Evolutionary conservation across 2,113 vertebrate genomes (phyloP), one percentile per base, ranked within the genome.

Genomic region (Zosterops lateralis): DNA sequence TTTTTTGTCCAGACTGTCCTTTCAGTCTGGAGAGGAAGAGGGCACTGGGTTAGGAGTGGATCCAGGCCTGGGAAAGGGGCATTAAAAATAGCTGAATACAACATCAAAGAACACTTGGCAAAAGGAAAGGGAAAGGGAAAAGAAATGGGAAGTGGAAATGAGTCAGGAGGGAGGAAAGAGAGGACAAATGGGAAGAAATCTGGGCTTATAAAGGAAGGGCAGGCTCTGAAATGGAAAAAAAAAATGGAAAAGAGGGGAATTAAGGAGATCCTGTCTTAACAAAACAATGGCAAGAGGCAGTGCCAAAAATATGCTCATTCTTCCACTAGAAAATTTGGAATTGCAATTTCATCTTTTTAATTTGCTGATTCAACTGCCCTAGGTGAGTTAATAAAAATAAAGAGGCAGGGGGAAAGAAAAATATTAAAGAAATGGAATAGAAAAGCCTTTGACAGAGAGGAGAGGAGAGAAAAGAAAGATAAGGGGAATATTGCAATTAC

Each of bases 111-210:
- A 56, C 11, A 14, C 56, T 88, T 17, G 40, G 87, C 29, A 22
- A 87, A 88, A 77, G 82, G 64, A 95, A 92, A 66, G 79, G 89
- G 89, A 71, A 94, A 82, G 84, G 85, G 78, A 90, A 82, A 89
- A 93, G 89, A 73, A 85, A 91, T 54, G 80, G 70, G 91, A 94
- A 93, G 50, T 92, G 89, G 93, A 95, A 95, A 70, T 93, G 91
- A 94, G 75, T 96, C 89, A 94, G 90, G 78, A 89, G 93, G 64
- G 91, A 95, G 90, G 79, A 77, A 90, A 86, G 57, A 85, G 56
- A 77, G 48, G 32, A 78, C n/a, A 79, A 88, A 87, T 82, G 84
- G 84, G 78, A 77, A 95, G 87, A 93, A 89, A 84, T 80, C 60
- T 85, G 64, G 51, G n/a, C 19, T 93, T 48, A 22, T 64, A 84